Evolutionary conservation across 2,113 vertebrate species (phyloP).

Genomic region (Chloropsis cyanopogon): DNA sequence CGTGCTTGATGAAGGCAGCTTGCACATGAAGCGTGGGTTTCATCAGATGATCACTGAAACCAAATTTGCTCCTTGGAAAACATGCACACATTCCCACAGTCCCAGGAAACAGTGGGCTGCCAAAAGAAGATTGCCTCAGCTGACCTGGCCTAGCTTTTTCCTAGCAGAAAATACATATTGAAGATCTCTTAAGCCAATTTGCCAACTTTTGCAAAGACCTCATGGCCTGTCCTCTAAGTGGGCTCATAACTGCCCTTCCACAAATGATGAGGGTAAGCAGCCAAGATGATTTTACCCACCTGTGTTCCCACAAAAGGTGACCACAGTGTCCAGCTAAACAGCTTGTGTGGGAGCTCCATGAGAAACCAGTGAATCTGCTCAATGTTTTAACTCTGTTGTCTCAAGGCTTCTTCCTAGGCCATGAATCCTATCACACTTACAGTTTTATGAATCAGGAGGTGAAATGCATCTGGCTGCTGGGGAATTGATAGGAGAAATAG

Average conservation of each 20-base stretch:
- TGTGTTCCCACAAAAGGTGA: background rate
- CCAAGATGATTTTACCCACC: background rate
- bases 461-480: background rate
- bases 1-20: background rate
- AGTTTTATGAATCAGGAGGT: background rate
- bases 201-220: background rate
- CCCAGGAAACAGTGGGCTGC: background rate
- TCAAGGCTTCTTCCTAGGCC: background rate
- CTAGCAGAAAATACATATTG: background rate
- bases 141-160: background rate
- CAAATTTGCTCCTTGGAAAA: background rate
- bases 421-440: accelerated
- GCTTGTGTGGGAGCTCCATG: accelerated
- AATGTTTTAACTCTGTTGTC: background rate
- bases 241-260: background rate
- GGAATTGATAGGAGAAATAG: background rate
- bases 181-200: background rate
- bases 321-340: accelerated
- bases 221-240: background rate
- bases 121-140: background rate
- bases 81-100: background rate
- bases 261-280: background rate
- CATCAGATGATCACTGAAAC: background rate
- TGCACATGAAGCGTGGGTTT: background rate
- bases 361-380: background rate